Evolutionary conservation across 2,888 invertebrate genomes (phyloP).

Genomic region (Odontothrips loti): DNA sequence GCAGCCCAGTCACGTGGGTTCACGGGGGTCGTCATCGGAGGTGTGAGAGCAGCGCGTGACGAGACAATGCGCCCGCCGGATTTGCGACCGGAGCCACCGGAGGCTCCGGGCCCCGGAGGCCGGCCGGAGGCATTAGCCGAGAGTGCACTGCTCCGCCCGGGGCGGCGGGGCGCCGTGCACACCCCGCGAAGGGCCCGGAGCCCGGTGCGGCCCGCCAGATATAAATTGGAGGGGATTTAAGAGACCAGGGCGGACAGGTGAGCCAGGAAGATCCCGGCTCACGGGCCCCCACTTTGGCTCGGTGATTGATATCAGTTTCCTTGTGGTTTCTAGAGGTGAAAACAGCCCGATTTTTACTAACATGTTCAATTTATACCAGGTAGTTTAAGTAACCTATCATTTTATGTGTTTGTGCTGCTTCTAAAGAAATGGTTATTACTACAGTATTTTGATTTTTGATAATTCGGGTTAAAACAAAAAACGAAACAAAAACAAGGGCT

Average conservation of each 20-base stretch:
- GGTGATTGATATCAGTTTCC: too few relatives aligned
- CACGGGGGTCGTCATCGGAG: neutral
- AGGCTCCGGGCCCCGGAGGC: neutral
- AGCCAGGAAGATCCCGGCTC: neutral
- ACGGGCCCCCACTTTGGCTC: too few relatives aligned
- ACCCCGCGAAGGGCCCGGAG: too few relatives aligned
- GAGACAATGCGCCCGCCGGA: neutral
- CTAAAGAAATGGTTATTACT: too few relatives aligned
- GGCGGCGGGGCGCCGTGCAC: neutral
- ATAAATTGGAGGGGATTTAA: conserved; percentile 1
- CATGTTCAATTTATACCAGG: too few relatives aligned
- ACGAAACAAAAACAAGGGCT: too few relatives aligned
- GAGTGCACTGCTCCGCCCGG: neutral
- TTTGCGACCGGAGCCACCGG: neutral
- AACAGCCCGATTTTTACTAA: too few relatives aligned
- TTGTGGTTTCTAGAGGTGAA: too few relatives aligned
- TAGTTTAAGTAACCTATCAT: too few relatives aligned
- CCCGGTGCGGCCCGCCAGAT: neutral
- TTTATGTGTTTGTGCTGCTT: too few relatives aligned
- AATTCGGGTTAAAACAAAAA: too few relatives aligned
- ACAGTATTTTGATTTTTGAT: too few relatives aligned
- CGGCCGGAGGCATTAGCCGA: neutral
- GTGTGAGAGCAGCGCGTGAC: neutral
- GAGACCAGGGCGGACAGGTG: neutral
- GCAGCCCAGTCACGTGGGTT: neutral